Conservation (phyloP, 2,113 vertebrate species). For the Martes martes region DNA sequence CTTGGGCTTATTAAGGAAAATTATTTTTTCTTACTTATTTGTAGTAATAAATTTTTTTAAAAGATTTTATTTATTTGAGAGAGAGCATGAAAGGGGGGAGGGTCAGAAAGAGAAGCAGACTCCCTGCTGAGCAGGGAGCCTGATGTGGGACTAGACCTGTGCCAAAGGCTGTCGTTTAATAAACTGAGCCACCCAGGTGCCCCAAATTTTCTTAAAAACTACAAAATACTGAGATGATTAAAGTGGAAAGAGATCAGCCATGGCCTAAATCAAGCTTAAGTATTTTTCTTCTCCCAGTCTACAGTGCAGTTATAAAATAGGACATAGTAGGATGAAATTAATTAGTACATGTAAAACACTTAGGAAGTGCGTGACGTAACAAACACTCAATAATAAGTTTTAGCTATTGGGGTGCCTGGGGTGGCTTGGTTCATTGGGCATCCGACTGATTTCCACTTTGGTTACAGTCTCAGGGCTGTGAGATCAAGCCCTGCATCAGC, state of each 20-base stretch:
- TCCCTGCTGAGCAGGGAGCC: no score
- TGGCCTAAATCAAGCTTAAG: slow-evolving; percentile 17
- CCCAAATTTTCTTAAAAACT: not conserved
- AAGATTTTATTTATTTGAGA: no score
- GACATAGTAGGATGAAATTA: not conserved
- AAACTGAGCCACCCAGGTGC: no score
- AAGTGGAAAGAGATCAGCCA: not conserved
- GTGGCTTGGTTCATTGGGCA: not conserved
- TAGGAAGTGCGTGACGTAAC: not conserved
- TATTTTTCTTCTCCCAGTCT: not conserved
- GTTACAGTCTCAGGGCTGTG: not conserved
- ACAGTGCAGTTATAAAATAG: not conserved
- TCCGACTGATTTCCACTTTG: not conserved
- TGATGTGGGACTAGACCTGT: no score
- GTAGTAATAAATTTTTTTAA: not conserved
- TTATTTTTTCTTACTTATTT: slow-evolving; percentile 1
- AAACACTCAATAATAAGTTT: not conserved
- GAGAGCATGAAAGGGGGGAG: no score
- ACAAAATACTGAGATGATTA: slow-evolving; percentile 9
- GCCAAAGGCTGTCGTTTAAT: no score
- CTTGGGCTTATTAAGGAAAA: not conserved
- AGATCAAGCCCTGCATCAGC: not conserved
- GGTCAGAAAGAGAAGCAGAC: no score
- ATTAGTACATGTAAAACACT: not conserved
- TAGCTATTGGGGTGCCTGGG: not conserved